These are phyloP conservation scores for Odobenus rosmarus DNA, from an alignment of 2,113 vertebrate species.

Conservation along the genomic window DNA sequence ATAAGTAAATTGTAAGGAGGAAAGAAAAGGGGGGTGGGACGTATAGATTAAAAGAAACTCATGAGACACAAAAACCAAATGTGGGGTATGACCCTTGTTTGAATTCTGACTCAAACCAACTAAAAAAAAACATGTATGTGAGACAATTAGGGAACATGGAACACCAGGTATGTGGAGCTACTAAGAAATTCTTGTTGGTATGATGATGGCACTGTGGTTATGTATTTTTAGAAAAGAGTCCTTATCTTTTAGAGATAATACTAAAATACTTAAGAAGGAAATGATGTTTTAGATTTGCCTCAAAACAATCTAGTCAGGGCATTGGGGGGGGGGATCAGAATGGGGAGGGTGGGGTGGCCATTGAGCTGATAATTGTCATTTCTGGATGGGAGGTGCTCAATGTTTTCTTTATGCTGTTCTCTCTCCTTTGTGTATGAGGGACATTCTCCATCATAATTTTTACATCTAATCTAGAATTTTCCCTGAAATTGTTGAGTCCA, in stretches of 20 bases:
- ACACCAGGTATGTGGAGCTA: not conserved
- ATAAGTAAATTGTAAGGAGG: not conserved
- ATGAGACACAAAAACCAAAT: not conserved
- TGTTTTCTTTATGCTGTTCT: not conserved
- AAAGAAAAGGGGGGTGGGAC: rapidly evolving
- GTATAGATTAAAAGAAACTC: not conserved
- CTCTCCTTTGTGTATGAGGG: not conserved
- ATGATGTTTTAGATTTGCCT: not conserved
- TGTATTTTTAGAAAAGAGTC: not conserved
- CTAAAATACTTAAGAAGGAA: not conserved
- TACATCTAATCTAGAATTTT: not conserved
- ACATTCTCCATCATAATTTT: not conserved
- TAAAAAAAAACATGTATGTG: not conserved
- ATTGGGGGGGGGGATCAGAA: not conserved
- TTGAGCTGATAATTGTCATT: not conserved
- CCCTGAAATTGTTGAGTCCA: not conserved
- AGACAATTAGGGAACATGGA: not conserved
- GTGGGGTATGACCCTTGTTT: not conserved
- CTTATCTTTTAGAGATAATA: not conserved
- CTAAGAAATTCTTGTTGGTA: not conserved
- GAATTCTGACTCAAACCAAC: conserved; percentile 4
- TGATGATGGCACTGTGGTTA: not conserved
- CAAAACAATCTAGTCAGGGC: not conserved
- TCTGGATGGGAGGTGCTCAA: not conserved
- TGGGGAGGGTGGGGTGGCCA: not conserved